These are phyloP conservation scores for Megastigmus dorsalis DNA, from an alignment of 2,888 invertebrate species.

Conservation along the genomic window DNA sequence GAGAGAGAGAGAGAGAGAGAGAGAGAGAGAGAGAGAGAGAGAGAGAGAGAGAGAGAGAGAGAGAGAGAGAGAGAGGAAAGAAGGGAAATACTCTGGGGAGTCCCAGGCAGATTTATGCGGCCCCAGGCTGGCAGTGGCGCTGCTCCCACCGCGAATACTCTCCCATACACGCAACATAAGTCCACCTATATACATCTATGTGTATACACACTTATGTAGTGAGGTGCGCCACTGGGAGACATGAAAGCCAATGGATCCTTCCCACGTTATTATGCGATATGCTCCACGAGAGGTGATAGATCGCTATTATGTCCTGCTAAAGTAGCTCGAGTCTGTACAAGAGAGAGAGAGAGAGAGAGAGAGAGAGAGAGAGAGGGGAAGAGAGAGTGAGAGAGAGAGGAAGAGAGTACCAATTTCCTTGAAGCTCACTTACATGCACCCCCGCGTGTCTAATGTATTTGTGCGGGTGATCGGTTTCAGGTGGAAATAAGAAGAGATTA, in stretches of 20 bases:
- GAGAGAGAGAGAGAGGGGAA: not conserved
- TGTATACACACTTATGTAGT: not conserved
- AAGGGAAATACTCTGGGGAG: conserved; percentile 71
- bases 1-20: not conserved
- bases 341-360: not conserved
- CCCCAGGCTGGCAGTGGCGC: conserved; percentile 66
- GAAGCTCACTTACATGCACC: not conserved
- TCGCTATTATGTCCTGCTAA: conserved; percentile 69
- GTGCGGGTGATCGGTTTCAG: too few species aligned
- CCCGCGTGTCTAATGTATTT: not conserved
- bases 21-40: not conserved
- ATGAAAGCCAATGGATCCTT: conserved; percentile 62
- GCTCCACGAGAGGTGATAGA: conserved; percentile 68
- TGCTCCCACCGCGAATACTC: conserved; percentile 55
- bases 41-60: conserved; percentile 22
- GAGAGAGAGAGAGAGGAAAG: conserved; percentile 57
- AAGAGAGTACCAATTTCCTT: conserved; percentile 27
- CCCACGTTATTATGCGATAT: conserved; percentile 70
- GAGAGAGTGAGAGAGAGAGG: not conserved
- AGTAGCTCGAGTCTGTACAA: conserved; percentile 54
- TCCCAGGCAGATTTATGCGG: conserved; percentile 73
- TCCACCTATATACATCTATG: not conserved
- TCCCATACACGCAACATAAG: not conserved
- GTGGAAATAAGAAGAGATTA: not conserved
- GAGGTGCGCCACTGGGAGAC: conserved; percentile 30